Evolutionary conservation across 2,113 vertebrate species (phyloP).

Genomic region (Mesocricetus auratus): DNA sequence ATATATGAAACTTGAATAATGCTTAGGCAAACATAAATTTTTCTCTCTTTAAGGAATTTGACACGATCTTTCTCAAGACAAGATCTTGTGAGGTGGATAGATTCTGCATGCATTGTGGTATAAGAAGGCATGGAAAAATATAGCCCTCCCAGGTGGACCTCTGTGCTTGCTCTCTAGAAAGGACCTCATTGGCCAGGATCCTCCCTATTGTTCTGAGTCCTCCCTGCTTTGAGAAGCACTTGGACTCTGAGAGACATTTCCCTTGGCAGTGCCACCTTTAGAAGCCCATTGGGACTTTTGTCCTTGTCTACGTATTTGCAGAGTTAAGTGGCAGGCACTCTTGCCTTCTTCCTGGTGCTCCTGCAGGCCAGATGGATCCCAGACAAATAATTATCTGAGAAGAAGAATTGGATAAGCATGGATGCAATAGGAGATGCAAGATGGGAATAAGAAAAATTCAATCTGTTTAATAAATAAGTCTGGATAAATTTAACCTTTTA

Average conservation of each 20-base stretch:
- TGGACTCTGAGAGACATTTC: not conserved
- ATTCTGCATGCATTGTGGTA: not conserved
- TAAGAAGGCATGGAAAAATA: not conserved
- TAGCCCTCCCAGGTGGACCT: not conserved
- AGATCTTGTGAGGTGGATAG: not conserved
- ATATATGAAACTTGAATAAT: not conserved
- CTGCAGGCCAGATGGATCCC: not conserved
- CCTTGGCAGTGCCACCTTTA: not conserved
- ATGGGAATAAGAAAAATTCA: not conserved
- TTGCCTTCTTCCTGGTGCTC: not conserved
- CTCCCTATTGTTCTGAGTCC: not conserved
- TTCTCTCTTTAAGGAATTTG: not conserved
- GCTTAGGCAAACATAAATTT: not conserved
- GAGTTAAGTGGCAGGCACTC: too few species aligned
- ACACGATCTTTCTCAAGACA: not conserved
- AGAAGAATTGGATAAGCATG: not conserved
- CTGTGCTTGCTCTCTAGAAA: not conserved
- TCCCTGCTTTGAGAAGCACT: not conserved
- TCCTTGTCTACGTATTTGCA: too few species aligned
- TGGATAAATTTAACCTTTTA: not conserved
- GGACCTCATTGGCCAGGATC: not conserved
- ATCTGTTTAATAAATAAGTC: not conserved
- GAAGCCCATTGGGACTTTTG: not conserved
- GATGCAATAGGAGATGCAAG: not conserved
- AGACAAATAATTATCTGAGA: not conserved